Evolutionary conservation across 2,888 invertebrate genomes (phyloP), one percentile per base, ranked within the genome.

Genomic region (Seladonia tumulorum): DNA sequence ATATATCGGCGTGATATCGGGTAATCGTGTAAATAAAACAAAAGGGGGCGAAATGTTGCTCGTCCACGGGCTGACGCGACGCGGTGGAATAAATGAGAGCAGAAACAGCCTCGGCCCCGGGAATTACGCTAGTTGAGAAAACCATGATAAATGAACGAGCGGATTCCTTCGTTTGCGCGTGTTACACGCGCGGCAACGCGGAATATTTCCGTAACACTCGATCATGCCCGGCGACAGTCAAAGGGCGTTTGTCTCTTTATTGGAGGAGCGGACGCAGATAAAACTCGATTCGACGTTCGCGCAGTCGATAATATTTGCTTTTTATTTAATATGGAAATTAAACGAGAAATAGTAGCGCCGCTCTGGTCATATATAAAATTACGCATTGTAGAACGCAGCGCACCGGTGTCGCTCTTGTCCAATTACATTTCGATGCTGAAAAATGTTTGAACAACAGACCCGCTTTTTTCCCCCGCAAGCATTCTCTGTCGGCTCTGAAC

Each of bases 21-120:
- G 29, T 76, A 80, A 84, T 79, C 70, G 80, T n/a, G 49, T 63
- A 60, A 63, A 71, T 53, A 71, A 83, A 68, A 83, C 72, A 66
- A 76, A 39, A 35, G 42, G 25, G 39, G 39, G 66, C 49, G 35
- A 75, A 83, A 84, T 76, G 75, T 84, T 83, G 77, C 68, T 60
- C n/a, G 72, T 66, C 45, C 82, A 29, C n/a, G n/a, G 77, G 49
- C 35, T 75, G 22, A 4, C 39, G 49, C 70, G 29, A 35, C n/a
- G 42, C 18, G 29, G n/a, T 45, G 53, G 42, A 39, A n/a, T 63
- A 60, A 75, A n/a, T n/a, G n/a, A n/a, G n/a, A n/a, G n/a, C n/a
- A n/a, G n/a, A n/a, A n/a, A n/a, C n/a, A n/a, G n/a, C n/a, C n/a
- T n/a, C n/a, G n/a, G 39, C 8, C 35, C 45, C 47, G 47, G 22